phyloP scores from a whole-genome alignment of 2,113 vertebrate species.

The Cebus imitator region DNA sequence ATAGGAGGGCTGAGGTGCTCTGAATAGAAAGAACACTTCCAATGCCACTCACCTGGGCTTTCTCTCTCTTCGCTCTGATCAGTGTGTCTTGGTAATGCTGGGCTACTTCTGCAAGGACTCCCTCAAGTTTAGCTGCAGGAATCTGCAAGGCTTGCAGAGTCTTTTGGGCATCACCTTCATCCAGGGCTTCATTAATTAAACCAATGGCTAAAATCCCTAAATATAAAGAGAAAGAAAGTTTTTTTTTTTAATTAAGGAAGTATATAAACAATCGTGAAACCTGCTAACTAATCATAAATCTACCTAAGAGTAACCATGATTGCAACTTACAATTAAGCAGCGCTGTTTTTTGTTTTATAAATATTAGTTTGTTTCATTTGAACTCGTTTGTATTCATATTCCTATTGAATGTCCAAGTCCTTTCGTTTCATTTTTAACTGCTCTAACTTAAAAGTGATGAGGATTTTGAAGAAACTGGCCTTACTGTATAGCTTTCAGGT shows the following conservation, averaged over 20 bases:
- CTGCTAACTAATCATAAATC: not conserved
- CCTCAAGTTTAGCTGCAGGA: constrained; percentile 93
- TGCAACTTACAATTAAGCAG: not conserved
- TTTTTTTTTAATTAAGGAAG: not conserved
- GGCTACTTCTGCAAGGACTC: constrained; percentile 89
- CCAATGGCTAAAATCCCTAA: constrained; percentile 97
- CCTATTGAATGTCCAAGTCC: not conserved
- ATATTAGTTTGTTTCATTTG: not conserved
- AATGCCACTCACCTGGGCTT: constrained; percentile 90
- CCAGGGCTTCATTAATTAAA: constrained; percentile 96
- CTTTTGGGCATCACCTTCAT: constrained; percentile 92
- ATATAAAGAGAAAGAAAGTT: not conserved
- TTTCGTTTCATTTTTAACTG: not conserved
- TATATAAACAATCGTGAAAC: not conserved
- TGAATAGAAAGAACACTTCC: not conserved
- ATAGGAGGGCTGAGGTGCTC: not conserved
- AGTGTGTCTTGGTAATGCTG: constrained; percentile 97
- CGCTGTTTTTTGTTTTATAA: not conserved
- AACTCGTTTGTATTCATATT: not conserved
- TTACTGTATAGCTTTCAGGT: not conserved
- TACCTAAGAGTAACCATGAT: not conserved
- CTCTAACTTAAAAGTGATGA: not conserved
- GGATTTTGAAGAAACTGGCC: not conserved
- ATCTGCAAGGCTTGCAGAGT: constrained; percentile 92
- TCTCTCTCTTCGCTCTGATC: constrained; percentile 94